Conservation (phyloP, 2,888 invertebrate genomes). For the Cremastinae sp. region DNA sequence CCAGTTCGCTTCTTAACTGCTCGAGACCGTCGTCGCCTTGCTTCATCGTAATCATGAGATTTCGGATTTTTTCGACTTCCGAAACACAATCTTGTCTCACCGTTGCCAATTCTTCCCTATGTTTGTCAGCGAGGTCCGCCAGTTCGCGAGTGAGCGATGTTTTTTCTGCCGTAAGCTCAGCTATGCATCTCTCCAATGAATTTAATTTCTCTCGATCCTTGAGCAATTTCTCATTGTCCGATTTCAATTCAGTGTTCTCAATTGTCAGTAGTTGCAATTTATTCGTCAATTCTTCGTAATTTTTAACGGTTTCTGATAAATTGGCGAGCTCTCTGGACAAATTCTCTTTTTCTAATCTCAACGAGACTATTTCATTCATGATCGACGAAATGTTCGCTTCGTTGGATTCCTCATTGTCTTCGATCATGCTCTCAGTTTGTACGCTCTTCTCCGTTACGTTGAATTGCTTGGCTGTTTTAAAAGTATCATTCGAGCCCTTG, state of each 20-base stretch:
- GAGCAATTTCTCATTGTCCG: slow-evolving; percentile 65
- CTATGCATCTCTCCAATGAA: slow-evolving; percentile 64
- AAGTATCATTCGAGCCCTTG: slow-evolving; percentile 53
- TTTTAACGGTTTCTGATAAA: slow-evolving; percentile 63
- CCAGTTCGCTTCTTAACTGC: slow-evolving; percentile 82
- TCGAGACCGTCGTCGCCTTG: slow-evolving; percentile 83
- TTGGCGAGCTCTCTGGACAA: slow-evolving; percentile 61
- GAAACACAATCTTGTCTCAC: slow-evolving; percentile 66
- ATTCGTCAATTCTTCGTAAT: slow-evolving; percentile 67
- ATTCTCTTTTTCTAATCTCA: slow-evolving; percentile 51
- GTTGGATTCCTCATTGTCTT: slow-evolving; percentile 14
- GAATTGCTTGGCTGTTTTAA: slow-evolving; percentile 33
- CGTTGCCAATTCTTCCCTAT: slow-evolving; percentile 67
- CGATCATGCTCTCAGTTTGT: slow-evolving; percentile 20
- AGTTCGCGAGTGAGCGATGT: slow-evolving; percentile 66
- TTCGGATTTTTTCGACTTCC: slow-evolving; percentile 82
- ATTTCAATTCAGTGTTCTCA: slow-evolving; percentile 64
- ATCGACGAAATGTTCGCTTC: slow-evolving; percentile 17
- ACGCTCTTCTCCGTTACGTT: slow-evolving; percentile 17
- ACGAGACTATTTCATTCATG: slow-evolving; percentile 23
- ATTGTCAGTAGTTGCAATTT: slow-evolving; percentile 67
- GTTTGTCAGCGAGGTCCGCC: slow-evolving; percentile 63
- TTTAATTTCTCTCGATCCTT: slow-evolving; percentile 59
- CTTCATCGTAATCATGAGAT: slow-evolving; percentile 83
- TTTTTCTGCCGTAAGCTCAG: slow-evolving; percentile 68